These are phyloP conservation scores for Acleris literana DNA, from an alignment of 2,888 invertebrate genomes.

Conservation along the genomic window DNA sequence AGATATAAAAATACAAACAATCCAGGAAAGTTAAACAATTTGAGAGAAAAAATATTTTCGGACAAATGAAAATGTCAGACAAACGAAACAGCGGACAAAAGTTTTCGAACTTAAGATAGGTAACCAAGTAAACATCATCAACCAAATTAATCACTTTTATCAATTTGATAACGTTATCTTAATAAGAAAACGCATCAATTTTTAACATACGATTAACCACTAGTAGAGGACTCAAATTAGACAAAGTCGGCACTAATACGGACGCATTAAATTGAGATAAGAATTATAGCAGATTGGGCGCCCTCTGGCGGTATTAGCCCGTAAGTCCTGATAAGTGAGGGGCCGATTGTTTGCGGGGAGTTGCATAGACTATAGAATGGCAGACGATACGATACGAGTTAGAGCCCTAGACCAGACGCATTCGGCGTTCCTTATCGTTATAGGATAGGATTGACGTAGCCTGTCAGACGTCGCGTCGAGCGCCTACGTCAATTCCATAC, in stretches of 20 bases:
- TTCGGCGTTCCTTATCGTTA: no score
- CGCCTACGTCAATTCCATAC: no score
- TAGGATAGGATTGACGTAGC: no score
- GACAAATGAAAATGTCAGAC: no score
- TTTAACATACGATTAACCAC: slow-evolving; percentile 77
- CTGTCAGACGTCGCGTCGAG: no score
- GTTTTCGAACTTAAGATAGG: no score
- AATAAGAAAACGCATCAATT: slow-evolving; percentile 61
- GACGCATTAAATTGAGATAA: slow-evolving; percentile 83
- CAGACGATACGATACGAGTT: slow-evolving; percentile 37
- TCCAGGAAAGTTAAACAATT: no score
- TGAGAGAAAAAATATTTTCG: no score
- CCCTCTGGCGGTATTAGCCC: slow-evolving; percentile 79
- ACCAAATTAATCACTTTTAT: neutral
- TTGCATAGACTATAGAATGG: slow-evolving; percentile 58
- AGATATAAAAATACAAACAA: no score
- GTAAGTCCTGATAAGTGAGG: slow-evolving; percentile 80
- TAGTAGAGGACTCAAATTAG: slow-evolving; percentile 74
- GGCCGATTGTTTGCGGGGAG: slow-evolving; percentile 63
- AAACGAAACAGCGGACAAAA: no score
- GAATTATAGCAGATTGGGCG: slow-evolving; percentile 79
- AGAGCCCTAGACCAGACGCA: neutral
- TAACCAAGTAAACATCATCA: no score
- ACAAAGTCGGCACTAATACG: slow-evolving; percentile 82
- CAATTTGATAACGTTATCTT: slow-evolving; percentile 29